These are phyloP conservation scores for Plectrocnemia conspersa DNA, from an alignment of 1,140 invertebrate species.

Conservation along the genomic window DNA sequence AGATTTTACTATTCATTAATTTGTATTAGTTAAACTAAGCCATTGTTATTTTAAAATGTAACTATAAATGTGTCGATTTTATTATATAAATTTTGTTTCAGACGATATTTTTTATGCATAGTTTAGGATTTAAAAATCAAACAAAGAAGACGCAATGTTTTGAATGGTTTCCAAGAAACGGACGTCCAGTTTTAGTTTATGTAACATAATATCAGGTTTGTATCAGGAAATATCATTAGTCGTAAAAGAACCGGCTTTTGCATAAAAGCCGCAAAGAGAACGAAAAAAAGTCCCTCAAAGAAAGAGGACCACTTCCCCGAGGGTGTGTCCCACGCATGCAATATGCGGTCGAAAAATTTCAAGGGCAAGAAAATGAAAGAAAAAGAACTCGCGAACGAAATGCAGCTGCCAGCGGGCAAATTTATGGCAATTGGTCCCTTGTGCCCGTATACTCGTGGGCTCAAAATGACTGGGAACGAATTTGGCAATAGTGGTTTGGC, in stretches of 20 bases:
- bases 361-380: slow-evolving; percentile 33
- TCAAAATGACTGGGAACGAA: not conserved
- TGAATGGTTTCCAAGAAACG: too few relatives aligned
- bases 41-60: too few relatives aligned
- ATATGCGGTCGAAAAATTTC: slow-evolving; percentile 33
- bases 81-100: too few relatives aligned
- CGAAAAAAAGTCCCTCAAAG: slow-evolving; percentile 15
- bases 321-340: slow-evolving; percentile 20
- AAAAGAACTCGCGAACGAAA: slow-evolving; percentile 29
- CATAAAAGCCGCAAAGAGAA: slow-evolving; percentile 30
- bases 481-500: slow-evolving; percentile 16
- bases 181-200: too few relatives aligned
- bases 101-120: too few relatives aligned
- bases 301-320: slow-evolving; percentile 22
- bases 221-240: slow-evolving; percentile 34
- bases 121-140: too few relatives aligned
- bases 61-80: too few relatives aligned
- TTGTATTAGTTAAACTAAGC: too few relatives aligned
- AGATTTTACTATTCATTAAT: too few relatives aligned
- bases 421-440: slow-evolving; percentile 11
- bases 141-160: too few relatives aligned
- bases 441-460: not conserved
- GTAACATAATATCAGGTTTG: slow-evolving; percentile 19
- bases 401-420: slow-evolving; percentile 16
- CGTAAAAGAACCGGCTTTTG: slow-evolving; percentile 24